Conservation (phyloP, 2,113 vertebrate species). For the Sinocyclocheilus anshuiensis region DNA sequence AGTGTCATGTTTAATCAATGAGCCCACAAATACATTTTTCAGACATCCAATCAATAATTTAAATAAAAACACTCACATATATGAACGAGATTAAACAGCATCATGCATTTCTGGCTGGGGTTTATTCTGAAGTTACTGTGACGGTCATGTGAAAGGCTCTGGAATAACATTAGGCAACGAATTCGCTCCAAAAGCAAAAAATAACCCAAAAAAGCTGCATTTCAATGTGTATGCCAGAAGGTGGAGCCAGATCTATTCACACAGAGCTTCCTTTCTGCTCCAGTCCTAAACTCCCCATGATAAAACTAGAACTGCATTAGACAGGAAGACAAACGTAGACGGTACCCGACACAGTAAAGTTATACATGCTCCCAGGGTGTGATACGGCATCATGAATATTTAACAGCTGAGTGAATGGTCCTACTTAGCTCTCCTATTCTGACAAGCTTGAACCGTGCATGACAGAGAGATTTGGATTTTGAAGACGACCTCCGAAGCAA, state of each 20-base stretch:
- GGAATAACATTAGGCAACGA: background rate
- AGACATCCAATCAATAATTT: background rate
- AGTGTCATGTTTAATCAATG: background rate
- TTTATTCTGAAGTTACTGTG: background rate
- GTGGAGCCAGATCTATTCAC: conserved; percentile 59
- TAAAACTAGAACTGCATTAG: conserved; percentile 8
- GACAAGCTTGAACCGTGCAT: background rate
- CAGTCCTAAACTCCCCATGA: background rate
- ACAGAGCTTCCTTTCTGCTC: background rate
- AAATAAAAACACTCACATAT: background rate
- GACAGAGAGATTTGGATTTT: background rate
- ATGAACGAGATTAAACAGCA: background rate
- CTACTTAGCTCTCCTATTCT: background rate
- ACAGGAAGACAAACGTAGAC: background rate
- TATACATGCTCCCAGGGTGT: conserved; percentile 1
- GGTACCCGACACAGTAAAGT: background rate
- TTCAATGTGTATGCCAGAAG: conserved; percentile 64
- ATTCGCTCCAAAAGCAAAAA: background rate
- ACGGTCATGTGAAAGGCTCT: background rate
- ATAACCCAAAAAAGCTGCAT: background rate
- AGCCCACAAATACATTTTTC: background rate
- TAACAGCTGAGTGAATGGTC: background rate
- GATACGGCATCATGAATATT: conserved; percentile 14
- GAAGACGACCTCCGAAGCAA: background rate
- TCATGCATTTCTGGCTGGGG: background rate